Evolutionary conservation across 1,140 invertebrate species (phyloP).

Genomic region (Trialeurodes vaporariorum): DNA sequence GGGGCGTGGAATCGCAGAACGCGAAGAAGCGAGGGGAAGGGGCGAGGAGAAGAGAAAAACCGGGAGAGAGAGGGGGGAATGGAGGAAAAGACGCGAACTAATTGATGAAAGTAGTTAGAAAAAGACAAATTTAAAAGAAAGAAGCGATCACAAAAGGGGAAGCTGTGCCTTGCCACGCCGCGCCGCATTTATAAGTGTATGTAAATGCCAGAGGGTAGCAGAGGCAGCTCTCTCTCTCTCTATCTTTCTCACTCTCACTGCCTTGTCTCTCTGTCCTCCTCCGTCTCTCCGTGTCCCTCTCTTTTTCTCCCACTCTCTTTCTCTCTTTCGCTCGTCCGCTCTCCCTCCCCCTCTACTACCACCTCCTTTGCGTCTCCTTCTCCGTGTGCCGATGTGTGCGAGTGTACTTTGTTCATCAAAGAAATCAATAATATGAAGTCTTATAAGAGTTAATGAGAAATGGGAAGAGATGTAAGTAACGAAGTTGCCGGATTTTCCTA

Average conservation of each 20-base stretch:
- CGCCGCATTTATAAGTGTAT: neutral
- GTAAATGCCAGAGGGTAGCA: neutral
- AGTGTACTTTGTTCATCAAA: neutral
- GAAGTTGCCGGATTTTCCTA: too few species aligned
- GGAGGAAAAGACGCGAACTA: neutral
- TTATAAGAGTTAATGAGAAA: conserved; percentile 1
- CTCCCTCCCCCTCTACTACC: too few species aligned
- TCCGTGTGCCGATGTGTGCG: too few species aligned
- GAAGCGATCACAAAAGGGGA: neutral
- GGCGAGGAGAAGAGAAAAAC: neutral
- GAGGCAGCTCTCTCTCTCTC: too few species aligned
- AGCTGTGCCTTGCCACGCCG: too few species aligned
- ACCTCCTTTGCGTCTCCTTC: too few species aligned
- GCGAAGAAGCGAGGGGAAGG: neutral
- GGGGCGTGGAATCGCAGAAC: neutral
- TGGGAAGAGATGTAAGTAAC: neutral
- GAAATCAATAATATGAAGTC: conserved; percentile 1
- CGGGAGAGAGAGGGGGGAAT: neutral
- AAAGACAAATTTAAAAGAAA: conserved; percentile 1
- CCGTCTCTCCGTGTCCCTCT: too few species aligned
- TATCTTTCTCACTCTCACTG: too few species aligned
- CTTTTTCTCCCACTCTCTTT: too few species aligned
- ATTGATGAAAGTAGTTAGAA: conserved; percentile 1
- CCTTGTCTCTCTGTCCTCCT: too few species aligned
- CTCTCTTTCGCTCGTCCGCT: too few species aligned